Evolutionary conservation across 2,888 invertebrate species (phyloP).

Genomic region (Philhelius pedissequus): DNA sequence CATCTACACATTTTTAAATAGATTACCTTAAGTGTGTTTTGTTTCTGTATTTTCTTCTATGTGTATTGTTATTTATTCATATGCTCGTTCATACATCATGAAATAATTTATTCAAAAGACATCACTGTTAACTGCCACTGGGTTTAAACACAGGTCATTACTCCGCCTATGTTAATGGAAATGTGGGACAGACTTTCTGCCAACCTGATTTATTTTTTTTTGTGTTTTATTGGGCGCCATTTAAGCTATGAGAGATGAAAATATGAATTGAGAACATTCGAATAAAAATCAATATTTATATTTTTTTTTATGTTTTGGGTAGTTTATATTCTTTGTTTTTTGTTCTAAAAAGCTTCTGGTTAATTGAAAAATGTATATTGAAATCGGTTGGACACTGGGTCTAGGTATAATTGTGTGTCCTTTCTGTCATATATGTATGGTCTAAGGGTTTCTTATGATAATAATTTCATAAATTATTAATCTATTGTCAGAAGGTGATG

Average conservation of each 20-base stretch:
- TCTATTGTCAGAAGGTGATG: too few species aligned
- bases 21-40: slow-evolving; percentile 19
- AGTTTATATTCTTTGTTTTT: background rate
- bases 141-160: slow-evolving; percentile 44
- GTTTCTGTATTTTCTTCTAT: background rate
- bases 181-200: slow-evolving; percentile 56
- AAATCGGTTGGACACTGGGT: too few species aligned
- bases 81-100: background rate
- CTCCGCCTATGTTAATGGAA: slow-evolving; percentile 11
- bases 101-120: slow-evolving; percentile 48
- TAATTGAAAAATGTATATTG: slow-evolving; percentile 20
- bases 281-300: slow-evolving; percentile 13
- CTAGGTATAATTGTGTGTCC: too few species aligned
- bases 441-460: too few species aligned
- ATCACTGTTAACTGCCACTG: slow-evolving; percentile 41
- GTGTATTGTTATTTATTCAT: background rate
- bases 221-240: background rate
- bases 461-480: too few species aligned
- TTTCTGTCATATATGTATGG: too few species aligned
- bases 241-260: background rate
- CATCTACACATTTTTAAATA: background rate
- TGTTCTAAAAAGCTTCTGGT: background rate
- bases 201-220: slow-evolving; percentile 25
- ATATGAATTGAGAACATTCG: slow-evolving; percentile 38
- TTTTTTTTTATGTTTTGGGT: background rate